Conservation (phyloP, 2,888 invertebrate genomes). For the Xylocampa areola region DNA sequence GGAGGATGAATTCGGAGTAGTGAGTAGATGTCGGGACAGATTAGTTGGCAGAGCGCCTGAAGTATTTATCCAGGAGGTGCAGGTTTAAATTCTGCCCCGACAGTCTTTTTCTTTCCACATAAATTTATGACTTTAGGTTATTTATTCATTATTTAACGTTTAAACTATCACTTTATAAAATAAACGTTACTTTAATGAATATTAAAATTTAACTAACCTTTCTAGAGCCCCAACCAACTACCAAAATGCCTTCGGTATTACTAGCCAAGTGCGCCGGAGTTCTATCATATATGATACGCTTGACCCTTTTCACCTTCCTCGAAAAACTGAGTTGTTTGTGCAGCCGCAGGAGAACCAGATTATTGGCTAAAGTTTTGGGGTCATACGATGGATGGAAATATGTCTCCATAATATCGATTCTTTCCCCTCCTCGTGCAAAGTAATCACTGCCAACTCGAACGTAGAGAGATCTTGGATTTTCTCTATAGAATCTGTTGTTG, state of each 20-base stretch:
- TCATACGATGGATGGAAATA: constrained; percentile 67
- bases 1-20: too few species aligned
- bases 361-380: constrained; percentile 61
- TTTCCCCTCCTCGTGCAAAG: constrained; percentile 53
- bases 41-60: too few species aligned
- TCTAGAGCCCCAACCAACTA: constrained; percentile 71
- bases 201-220: constrained; percentile 55
- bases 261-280: constrained; percentile 7
- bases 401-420: constrained; percentile 50
- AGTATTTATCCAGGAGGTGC: too few species aligned
- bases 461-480: constrained; percentile 41
- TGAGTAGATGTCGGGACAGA: too few species aligned
- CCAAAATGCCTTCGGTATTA: constrained; percentile 43
- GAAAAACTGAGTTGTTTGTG: constrained; percentile 36
- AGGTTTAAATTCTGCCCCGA: too few species aligned
- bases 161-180: too few species aligned
- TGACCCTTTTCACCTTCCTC: constrained; percentile 44
- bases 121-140: too few species aligned
- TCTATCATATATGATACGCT: constrained; percentile 59
- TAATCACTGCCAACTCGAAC: constrained; percentile 68
- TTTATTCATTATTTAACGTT: too few species aligned
- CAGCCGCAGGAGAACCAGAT: constrained; percentile 65
- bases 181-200: too few species aligned
- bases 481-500: constrained; percentile 51
- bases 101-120: too few species aligned